A percentile compares a stretch with the other conserved stretches of the same genome.
phyloP scores from a whole-genome alignment of 2,113 vertebrate species.

The Morone saxatilis region DNA sequence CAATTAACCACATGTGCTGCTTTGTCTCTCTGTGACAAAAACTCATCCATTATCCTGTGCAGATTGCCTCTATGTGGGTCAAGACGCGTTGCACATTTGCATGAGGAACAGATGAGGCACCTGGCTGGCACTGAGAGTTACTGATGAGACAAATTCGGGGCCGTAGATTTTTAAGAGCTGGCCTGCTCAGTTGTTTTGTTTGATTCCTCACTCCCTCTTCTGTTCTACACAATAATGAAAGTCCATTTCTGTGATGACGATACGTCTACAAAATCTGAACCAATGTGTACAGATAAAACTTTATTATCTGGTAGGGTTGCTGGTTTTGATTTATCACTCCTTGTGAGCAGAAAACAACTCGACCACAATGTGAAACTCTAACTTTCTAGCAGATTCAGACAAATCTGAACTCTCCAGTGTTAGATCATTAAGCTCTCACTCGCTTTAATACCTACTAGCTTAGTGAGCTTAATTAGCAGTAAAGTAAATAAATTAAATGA shows the following conservation, averaged over 20 bases:
- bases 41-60: conserved; percentile 14
- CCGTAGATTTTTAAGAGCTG: not conserved
- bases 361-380: not conserved
- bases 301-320: not conserved
- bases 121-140: not conserved
- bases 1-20: conserved; percentile 35
- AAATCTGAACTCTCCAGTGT: not conserved
- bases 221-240: not conserved
- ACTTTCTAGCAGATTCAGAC: not conserved
- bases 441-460: not conserved
- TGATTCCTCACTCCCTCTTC: not conserved
- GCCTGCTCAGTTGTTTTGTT: conserved; percentile 8
- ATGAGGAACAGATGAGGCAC: conserved; percentile 32
- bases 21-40: conserved; percentile 30
- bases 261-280: not conserved
- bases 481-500: not conserved
- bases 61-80: conserved; percentile 10
- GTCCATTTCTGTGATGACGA: not conserved
- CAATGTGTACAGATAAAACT: not conserved
- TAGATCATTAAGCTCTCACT: not conserved
- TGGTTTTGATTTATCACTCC: not conserved
- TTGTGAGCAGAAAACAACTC: not conserved
- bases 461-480: not conserved
- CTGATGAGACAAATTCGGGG: conserved; percentile 1
- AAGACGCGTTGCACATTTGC: not conserved